A percentile compares a stretch with the other conserved stretches of the same genome.
Conservation (phyloP, 1,140 invertebrate genomes). For the Elysia chlorotica region DNA sequence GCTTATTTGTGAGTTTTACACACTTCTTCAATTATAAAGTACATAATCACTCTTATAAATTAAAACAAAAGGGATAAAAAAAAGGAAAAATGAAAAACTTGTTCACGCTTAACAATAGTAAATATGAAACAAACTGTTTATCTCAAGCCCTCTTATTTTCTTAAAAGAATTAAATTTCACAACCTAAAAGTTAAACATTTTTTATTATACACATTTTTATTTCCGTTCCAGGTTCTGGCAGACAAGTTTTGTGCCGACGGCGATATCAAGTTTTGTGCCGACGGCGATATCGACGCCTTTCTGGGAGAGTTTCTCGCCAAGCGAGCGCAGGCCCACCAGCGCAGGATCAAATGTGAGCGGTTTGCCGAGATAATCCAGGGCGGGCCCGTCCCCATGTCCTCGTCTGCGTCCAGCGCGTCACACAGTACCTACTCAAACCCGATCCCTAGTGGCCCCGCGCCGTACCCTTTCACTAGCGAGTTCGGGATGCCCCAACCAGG, state of each 20-base stretch:
- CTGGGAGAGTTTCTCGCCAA: conserved; percentile 76
- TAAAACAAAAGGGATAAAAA: too few relatives aligned
- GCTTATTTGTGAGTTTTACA: too few relatives aligned
- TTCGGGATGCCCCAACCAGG: conserved; percentile 27
- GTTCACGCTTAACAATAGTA: background rate
- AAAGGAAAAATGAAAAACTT: background rate
- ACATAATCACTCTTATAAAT: too few relatives aligned
- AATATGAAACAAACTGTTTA: background rate
- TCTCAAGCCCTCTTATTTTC: background rate
- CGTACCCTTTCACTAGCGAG: background rate
- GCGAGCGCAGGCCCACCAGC: conserved; percentile 77
- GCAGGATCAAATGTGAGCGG: conserved; percentile 85
- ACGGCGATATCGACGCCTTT: conserved; percentile 78
- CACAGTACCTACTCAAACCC: background rate
- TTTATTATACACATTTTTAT: background rate
- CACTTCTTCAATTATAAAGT: too few relatives aligned
- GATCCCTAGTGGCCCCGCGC: background rate
- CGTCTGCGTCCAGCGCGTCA: background rate
- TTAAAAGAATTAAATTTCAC: too few relatives aligned
- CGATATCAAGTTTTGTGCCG: too few relatives aligned
- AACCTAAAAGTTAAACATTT: background rate
- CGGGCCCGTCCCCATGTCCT: background rate
- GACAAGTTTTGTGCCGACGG: conserved; percentile 75
- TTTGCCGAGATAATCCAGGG: conserved; percentile 75
- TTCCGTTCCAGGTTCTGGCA: conserved; percentile 60